These are phyloP conservation scores for Acanthurus tractus DNA, from an alignment of 2,797 vertebrate genomes.

Conservation along the genomic window DNA sequence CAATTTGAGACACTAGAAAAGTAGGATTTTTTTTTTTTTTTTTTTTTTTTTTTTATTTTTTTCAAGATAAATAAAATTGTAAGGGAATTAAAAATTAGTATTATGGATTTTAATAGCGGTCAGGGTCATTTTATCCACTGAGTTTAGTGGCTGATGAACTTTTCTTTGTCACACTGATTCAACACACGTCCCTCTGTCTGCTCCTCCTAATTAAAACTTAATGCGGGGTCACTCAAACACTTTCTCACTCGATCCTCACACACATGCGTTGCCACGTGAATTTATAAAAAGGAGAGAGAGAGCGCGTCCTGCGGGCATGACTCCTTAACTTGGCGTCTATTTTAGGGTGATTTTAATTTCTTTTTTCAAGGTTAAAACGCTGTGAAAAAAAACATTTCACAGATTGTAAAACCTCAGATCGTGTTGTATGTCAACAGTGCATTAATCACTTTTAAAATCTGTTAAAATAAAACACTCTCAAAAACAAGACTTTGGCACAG, in stretches of 20 bases:
- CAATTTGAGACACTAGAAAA: background rate
- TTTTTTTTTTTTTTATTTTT: too few relatives aligned
- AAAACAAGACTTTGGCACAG: constrained; percentile 14
- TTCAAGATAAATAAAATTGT: too few relatives aligned
- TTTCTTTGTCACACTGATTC: constrained; percentile 79
- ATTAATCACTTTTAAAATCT: background rate
- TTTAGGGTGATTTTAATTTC: background rate
- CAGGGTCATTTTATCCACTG: constrained; percentile 29
- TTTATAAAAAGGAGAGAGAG: background rate
- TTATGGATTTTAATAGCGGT: constrained; percentile 40
- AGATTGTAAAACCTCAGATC: background rate
- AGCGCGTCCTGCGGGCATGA: background rate
- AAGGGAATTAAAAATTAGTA: too few relatives aligned
- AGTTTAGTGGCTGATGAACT: constrained; percentile 54
- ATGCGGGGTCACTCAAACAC: constrained; percentile 88
- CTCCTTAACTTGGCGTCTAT: background rate
- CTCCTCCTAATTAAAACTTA: constrained; percentile 91
- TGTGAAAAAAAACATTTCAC: background rate
- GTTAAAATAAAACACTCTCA: background rate
- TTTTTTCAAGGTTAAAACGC: background rate
- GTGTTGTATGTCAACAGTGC: background rate
- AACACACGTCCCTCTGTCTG: constrained; percentile 84
- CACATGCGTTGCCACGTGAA: constrained; percentile 24
- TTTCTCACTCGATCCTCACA: constrained; percentile 34
- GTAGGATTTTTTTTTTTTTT: background rate